Evolutionary conservation across 53 echinoderm and acorn worm genomes (phyloP).

Genomic region (Stichopus horrens): DNA sequence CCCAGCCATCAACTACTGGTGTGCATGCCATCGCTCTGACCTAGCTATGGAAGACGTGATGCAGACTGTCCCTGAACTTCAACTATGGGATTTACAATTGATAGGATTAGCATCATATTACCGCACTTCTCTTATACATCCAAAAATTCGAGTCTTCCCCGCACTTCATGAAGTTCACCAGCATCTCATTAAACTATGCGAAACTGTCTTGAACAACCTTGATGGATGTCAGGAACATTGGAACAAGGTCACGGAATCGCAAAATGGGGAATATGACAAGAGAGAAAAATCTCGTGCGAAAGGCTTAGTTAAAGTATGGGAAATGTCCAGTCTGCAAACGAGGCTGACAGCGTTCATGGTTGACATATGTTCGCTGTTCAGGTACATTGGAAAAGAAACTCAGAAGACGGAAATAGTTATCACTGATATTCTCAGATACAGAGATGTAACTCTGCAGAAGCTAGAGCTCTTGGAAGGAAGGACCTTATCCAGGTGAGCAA

Average conservation of each 20-base stretch:
- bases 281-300: conserved; percentile 18
- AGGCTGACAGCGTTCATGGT: conserved; percentile 35
- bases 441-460: conserved; percentile 28
- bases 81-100: conserved; percentile 8
- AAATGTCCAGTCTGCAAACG: conserved; percentile 8
- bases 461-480: conserved; percentile 21
- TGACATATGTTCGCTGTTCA: conserved; percentile 38
- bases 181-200: conserved; percentile 6
- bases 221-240: conserved; percentile 21
- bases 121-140: neutral
- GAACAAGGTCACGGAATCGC: conserved; percentile 9
- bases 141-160: conserved; percentile 11
- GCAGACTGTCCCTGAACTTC: neutral
- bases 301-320: neutral
- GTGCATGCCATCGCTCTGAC: conserved; percentile 13
- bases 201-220: conserved; percentile 7
- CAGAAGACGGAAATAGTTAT: conserved; percentile 20
- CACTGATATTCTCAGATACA: conserved; percentile 34
- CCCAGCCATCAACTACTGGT: too few species aligned
- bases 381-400: conserved; percentile 32
- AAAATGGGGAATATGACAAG: conserved; percentile 18
- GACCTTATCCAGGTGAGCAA: conserved; percentile 36
- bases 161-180: neutral
- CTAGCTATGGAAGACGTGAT: conserved; percentile 15
- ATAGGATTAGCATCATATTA: conserved; percentile 14